Evolutionary conservation across 2,888 invertebrate species (phyloP), one percentile per base, ranked within the genome.

Genomic region (Teleiodes luculella): DNA sequence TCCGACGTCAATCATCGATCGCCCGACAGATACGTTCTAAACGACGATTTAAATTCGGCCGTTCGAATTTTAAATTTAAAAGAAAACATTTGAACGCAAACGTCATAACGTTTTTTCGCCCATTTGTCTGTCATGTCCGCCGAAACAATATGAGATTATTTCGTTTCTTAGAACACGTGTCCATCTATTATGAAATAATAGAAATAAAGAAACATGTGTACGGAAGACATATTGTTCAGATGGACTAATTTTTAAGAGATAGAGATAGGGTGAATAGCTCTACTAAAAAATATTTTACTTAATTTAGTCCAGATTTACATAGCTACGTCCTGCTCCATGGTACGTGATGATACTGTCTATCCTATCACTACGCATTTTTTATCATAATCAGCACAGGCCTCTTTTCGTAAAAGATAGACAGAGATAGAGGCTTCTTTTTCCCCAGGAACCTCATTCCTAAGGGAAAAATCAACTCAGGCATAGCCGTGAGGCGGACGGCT

Each of bases 1-100:
- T 31, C 5, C 14, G 8, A 31, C 46, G 30, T 46, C 31, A 16
- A 46, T 31, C 31, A 30, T 5, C 31, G 39, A 41, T 41, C 11
- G 20, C 33, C 43, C 43, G 48, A 53, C 53, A 53, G 41, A 33
- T 49, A 54, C 49, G 41, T 50, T 54, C 50, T 18, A 46, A 48
- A 49, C 33, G n/a, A 24, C 16, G 24, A 24, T 24, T 24, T 24
- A 24, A 24, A 24, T 4, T 24, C 6, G 24, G 16, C 35, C 16
- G 31, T 31, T 31, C 46, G 35, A 48, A 48, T 35, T 43, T 28
- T 28, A 28, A 43, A 43, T 43, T 28, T 28, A 28, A 43, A 43
- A 35, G 20, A 35, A 48, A 49, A 49, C 49, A 24, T 20, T 49
- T 14, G 18, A 37, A 49, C 8, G 43, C 43, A 37, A 49, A 14